Percentiles rank a stretch among this genome's conserved stretches.
Conservation (phyloP, 2,888 invertebrate genomes). For the Trisateles emortualis region DNA sequence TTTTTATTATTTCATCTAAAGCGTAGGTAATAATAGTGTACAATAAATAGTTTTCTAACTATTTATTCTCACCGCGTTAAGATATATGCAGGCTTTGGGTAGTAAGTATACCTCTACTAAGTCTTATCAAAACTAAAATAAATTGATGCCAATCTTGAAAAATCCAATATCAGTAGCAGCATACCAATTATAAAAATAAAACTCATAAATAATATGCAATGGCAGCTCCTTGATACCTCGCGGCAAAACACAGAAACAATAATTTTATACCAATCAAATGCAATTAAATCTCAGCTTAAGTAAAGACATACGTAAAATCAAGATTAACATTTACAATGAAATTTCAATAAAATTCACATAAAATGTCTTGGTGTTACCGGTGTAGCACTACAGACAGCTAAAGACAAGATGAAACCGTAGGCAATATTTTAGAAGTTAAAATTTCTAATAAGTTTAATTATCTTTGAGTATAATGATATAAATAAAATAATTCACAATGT, state of each 20-base stretch:
- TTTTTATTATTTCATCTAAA: too few species aligned
- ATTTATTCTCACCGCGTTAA: too few species aligned
- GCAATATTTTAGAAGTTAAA: too few species aligned
- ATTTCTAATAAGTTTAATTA: too few species aligned
- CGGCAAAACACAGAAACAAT: conserved; percentile 34
- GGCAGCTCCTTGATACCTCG: conserved; percentile 12
- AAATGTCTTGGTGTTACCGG: too few species aligned
- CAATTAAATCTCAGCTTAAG: conserved; percentile 32
- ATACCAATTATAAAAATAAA: conserved; percentile 10
- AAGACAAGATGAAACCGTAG: too few species aligned
- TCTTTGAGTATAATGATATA: too few species aligned
- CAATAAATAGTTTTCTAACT: too few species aligned
- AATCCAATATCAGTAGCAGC: conserved; percentile 9
- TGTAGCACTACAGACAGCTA: too few species aligned
- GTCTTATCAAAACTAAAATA: background rate
- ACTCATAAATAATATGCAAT: conserved; percentile 18
- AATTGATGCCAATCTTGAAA: background rate
- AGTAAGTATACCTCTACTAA: background rate
- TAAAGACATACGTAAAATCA: background rate
- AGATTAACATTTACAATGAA: conserved; percentile 2
- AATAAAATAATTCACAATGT: too few species aligned
- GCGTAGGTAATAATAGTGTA: too few species aligned
- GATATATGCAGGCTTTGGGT: too few species aligned
- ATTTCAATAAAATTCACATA: background rate
- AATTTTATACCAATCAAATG: conserved; percentile 31